Percentiles rank a stretch among this genome's conserved stretches.
Evolutionary conservation across 1,140 invertebrate species (phyloP).

Genomic region (Conus betulinus): DNA sequence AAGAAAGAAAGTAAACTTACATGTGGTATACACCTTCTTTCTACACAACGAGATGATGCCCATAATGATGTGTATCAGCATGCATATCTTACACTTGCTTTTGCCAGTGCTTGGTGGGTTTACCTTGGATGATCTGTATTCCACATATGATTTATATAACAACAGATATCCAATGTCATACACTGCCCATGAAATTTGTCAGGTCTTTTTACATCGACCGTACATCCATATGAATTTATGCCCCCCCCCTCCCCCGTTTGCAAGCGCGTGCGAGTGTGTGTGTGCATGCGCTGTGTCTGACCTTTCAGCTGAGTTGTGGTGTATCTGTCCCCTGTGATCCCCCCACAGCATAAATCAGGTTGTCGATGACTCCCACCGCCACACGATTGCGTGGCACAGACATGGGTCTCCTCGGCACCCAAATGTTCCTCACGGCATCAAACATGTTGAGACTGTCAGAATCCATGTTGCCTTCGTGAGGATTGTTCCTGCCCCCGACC

Average conservation of each 20-base stretch:
- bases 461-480: constrained; percentile 84
- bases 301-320: constrained; percentile 93
- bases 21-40: not conserved
- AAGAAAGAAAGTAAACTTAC: too few species aligned
- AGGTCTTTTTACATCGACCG: too few species aligned
- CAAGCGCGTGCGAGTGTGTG: not conserved
- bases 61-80: too few species aligned
- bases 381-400: constrained; percentile 89
- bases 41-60: not conserved
- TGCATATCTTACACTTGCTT: too few species aligned
- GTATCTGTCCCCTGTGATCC: constrained; percentile 88
- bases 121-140: too few species aligned
- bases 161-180: too few species aligned
- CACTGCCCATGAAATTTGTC: too few species aligned
- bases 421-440: constrained; percentile 84
- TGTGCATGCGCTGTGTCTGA: constrained; percentile 69
- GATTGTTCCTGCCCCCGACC: constrained; percentile 93
- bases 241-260: too few species aligned
- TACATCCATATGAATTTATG: too few species aligned
- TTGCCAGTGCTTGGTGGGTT: too few species aligned
- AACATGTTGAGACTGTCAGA: constrained; percentile 87
- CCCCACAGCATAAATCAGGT: constrained; percentile 91
- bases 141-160: too few species aligned
- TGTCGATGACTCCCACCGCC: constrained; percentile 94
- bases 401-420: constrained; percentile 80